A percentile compares a stretch with the other conserved stretches of the same genome.
Conservation (phyloP, 1,140 invertebrate genomes). For the Platyscapa corneri region DNA sequence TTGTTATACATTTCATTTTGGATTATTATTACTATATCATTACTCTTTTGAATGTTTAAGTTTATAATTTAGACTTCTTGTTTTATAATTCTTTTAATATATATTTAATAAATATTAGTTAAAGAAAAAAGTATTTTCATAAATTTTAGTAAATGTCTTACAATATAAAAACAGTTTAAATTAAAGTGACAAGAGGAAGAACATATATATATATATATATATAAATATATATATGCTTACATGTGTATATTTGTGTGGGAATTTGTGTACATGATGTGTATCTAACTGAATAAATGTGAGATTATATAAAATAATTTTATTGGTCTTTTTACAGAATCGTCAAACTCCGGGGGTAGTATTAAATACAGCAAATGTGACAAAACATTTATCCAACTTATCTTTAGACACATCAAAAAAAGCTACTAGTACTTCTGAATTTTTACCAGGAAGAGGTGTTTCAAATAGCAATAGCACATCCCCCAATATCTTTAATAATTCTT, state of each 20-base stretch:
- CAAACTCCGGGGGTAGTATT: constrained; percentile 75
- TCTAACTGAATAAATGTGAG: too few species aligned
- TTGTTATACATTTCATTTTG: background rate
- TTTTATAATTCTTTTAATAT: too few species aligned
- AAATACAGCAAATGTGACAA: constrained; percentile 72
- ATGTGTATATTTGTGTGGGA: too few species aligned
- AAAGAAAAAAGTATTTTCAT: too few species aligned
- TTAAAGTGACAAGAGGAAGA: background rate
- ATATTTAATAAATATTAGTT: too few species aligned
- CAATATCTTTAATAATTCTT: constrained; percentile 71
- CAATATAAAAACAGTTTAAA: too few species aligned
- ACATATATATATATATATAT: background rate
- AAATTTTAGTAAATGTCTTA: too few species aligned
- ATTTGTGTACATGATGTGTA: too few species aligned
- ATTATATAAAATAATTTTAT: too few species aligned
- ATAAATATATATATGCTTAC: background rate
- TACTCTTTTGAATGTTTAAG: too few species aligned
- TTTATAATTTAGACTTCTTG: too few species aligned
- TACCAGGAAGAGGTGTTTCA: constrained; percentile 64
- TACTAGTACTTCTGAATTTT: constrained; percentile 70
- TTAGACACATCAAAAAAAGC: constrained; percentile 75
- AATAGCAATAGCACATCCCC: constrained; percentile 70
- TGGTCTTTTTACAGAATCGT: constrained; percentile 71
- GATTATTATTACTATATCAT: too few species aligned
- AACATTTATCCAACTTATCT: constrained; percentile 76